Evolutionary conservation across 2,797 vertebrate genomes (phyloP), one percentile per base, ranked within the genome.

Genomic region (Sebastes umbrosus): DNA sequence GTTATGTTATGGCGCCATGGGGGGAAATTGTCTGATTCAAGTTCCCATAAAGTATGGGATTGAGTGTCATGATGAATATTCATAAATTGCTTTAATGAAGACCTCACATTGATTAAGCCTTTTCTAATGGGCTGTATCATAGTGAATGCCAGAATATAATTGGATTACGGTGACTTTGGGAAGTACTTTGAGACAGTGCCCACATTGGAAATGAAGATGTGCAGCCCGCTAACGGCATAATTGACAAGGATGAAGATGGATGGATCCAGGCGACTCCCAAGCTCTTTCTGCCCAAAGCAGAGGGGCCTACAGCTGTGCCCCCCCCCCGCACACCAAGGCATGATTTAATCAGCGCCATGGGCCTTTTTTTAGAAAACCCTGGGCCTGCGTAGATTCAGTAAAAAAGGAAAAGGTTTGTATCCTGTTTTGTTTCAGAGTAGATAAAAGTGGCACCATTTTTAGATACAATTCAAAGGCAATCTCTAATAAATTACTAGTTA

Each of bases 161-260:
- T 93, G 89, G 93, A 94, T 95, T 94, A 92, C 73, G 83, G 92
- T 92, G 93, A 95, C 93, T 95, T 94, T 94, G 92, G 91, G 90
- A 93, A 93, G 92, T 90, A 93, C 92, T 94, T 92, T 90, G 92
- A 93, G 92, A 92, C 86, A 76, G 88, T 84, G 90, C 84, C 90
- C 90, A 93, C 89, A 84, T 86, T 90, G 89, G 88, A 92, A 89
- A 94, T 91, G 90, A 93, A 94, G 93, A 94, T 87, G 87, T 88
- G 90, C 87, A 65, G 89, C 80, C 78, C n/a, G 84, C 85, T 90
- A 89, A 85, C 67, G 43, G 87, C 77, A 60, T 94, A 95, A 95
- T 92, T 95, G 95, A 95, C 93, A 92, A 73, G 87, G 88, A 94
- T 93, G 92, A 93, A 94, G 93, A 94, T 88, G 89, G 91, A 94